Evolutionary conservation across 2,888 invertebrate genomes (phyloP).

Genomic region (Melinopterus prodromus): DNA sequence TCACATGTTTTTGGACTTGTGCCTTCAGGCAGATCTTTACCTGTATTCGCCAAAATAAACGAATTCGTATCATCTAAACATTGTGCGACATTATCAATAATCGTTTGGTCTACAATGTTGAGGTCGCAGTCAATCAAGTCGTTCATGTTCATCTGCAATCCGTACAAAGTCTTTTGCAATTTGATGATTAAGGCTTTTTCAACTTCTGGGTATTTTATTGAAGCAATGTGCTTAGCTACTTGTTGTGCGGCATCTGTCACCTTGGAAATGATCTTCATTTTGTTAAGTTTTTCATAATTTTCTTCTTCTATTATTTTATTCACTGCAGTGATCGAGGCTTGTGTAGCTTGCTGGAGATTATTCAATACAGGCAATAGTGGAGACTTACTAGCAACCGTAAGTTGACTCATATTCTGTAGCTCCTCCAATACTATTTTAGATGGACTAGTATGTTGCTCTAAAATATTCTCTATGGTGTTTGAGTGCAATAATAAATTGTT

Average conservation of each 20-base stretch:
- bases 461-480: background rate
- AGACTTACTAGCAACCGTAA: background rate
- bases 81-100: constrained; percentile 30
- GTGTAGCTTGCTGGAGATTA: constrained; percentile 21
- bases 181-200: constrained; percentile 48
- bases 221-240: constrained; percentile 52
- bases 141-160: constrained; percentile 54
- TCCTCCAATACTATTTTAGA: background rate
- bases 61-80: constrained; percentile 34
- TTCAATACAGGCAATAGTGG: constrained; percentile 7
- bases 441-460: background rate
- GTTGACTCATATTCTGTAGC: background rate
- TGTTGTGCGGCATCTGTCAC: constrained; percentile 52
- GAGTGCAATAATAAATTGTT: background rate
- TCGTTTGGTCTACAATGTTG: constrained; percentile 30
- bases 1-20: background rate
- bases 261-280: constrained; percentile 48
- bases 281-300: constrained; percentile 44
- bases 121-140: constrained; percentile 51
- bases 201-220: constrained; percentile 51
- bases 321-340: constrained; percentile 28
- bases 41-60: constrained; percentile 34
- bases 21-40: constrained; percentile 4
- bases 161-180: constrained; percentile 53
- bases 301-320: constrained; percentile 38